Percentiles rank a stretch among this genome's conserved stretches.
phyloP scores from a whole-genome alignment of 2,888 invertebrate species.

The Sinopyrophorus schimmeli region DNA sequence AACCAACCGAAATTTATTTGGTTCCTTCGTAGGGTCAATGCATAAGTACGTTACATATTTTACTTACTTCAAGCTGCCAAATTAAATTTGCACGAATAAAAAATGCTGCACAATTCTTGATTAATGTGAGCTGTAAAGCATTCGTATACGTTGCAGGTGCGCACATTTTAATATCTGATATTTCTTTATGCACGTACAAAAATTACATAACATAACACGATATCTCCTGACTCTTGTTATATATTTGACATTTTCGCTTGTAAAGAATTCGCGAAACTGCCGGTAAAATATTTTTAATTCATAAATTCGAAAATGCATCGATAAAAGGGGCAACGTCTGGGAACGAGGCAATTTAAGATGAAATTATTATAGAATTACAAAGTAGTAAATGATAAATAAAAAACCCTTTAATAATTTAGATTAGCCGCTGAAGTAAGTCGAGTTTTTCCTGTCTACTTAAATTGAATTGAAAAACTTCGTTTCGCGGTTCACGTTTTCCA shows the following conservation, averaged over 20 bases:
- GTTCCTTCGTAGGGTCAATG: constrained; percentile 5
- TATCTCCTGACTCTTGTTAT: too few species aligned
- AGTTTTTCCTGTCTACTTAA: constrained; percentile 14
- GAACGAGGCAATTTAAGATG: too few species aligned
- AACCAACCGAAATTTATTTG: constrained; percentile 10
- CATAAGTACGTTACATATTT: constrained; percentile 8
- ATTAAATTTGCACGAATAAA: constrained; percentile 10
- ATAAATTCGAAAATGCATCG: too few species aligned
- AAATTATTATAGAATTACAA: too few species aligned
- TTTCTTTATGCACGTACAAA: neutral
- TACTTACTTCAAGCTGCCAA: constrained; percentile 7
- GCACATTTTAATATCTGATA: constrained; percentile 1
- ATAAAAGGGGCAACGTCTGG: too few species aligned
- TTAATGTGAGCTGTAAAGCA: constrained; percentile 2
- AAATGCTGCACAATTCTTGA: constrained; percentile 5
- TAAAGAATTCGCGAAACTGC: too few species aligned
- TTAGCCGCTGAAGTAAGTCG: constrained; percentile 13
- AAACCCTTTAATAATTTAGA: too few species aligned
- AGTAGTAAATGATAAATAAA: too few species aligned
- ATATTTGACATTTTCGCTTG: too few species aligned
- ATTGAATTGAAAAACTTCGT: constrained; percentile 15
- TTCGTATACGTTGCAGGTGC: constrained; percentile 2
- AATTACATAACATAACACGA: neutral
- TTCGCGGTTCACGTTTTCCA: constrained; percentile 9
- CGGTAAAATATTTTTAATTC: too few species aligned